Conservation (phyloP, 2,113 vertebrate species). For the Tiliqua scincoides region DNA sequence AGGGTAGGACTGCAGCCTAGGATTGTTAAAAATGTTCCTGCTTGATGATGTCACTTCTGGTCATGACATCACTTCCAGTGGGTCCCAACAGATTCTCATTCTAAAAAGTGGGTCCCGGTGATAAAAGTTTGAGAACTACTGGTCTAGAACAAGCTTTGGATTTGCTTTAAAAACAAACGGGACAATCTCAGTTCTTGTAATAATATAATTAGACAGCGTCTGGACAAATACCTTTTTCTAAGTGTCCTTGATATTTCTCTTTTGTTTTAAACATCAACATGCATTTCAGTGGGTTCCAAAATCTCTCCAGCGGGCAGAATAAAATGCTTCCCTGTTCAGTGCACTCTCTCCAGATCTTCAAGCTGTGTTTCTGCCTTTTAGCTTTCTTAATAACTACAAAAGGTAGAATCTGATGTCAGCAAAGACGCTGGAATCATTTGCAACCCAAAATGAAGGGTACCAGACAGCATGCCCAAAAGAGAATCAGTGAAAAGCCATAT, state of each 20-base stretch:
- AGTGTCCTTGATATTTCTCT: slow-evolving; percentile 87
- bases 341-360: slow-evolving; percentile 88
- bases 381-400: slow-evolving; percentile 84
- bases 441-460: slow-evolving; percentile 5
- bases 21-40: no score
- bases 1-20: no score
- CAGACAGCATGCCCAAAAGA: background rate
- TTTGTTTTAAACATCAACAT: slow-evolving; percentile 82
- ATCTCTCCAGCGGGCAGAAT: slow-evolving; percentile 75
- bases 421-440: background rate
- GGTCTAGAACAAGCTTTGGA: background rate
- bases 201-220: fast-evolving
- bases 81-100: no score
- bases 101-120: no score
- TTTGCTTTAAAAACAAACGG: background rate
- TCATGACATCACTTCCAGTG: no score
- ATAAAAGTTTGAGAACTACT: no score
- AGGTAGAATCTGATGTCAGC: slow-evolving; percentile 1
- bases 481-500: background rate
- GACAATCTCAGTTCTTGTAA: background rate
- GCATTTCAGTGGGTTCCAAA: slow-evolving; percentile 81
- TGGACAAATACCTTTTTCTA: slow-evolving; percentile 83
- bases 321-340: slow-evolving; percentile 71
- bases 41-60: no score
- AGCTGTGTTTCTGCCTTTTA: slow-evolving; percentile 77